Percentiles rank a stretch among this genome's conserved stretches.
phyloP scores from a whole-genome alignment of 2,113 vertebrate species.

The Trematocara zebra region DNA sequence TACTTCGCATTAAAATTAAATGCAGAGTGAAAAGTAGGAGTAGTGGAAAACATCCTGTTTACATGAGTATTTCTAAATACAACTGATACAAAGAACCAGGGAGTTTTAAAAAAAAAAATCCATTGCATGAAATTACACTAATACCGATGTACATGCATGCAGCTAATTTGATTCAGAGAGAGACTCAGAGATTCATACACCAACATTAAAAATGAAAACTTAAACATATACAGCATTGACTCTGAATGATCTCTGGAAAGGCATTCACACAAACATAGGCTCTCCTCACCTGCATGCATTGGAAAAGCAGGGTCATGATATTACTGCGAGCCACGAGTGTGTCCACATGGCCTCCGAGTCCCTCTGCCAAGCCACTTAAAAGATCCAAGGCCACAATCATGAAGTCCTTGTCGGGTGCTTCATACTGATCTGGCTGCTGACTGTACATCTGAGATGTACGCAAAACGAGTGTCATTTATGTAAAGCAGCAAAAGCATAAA shows the following conservation, averaged over 20 bases:
- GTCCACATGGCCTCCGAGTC: conserved; percentile 86
- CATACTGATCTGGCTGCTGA: conserved; percentile 93
- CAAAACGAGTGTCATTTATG: not conserved
- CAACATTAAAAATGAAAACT: not conserved
- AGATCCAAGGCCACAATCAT: conserved; percentile 96
- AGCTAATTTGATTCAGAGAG: not conserved
- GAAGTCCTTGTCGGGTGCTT: conserved; percentile 95
- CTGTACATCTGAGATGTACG: conserved; percentile 84
- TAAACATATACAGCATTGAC: not conserved
- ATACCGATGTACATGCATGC: not conserved
- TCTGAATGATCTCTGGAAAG: not conserved
- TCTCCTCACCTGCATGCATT: conserved; percentile 89
- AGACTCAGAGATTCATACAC: not conserved
- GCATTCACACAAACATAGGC: not conserved
- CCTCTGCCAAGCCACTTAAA: conserved; percentile 90
- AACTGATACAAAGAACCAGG: not conserved
- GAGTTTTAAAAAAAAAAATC: not conserved
- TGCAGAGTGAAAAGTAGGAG: not conserved
- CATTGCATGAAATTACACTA: not conserved
- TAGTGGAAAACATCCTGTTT: not conserved
- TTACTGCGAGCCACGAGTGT: conserved; percentile 91
- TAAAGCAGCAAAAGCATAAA: not conserved
- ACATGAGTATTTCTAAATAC: not conserved
- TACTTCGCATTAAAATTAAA: not conserved
- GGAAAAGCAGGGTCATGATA: conserved; percentile 93